phyloP scores from a whole-genome alignment of 35 echinoderm and acorn worm species.

The Patiria miniata region DNA sequence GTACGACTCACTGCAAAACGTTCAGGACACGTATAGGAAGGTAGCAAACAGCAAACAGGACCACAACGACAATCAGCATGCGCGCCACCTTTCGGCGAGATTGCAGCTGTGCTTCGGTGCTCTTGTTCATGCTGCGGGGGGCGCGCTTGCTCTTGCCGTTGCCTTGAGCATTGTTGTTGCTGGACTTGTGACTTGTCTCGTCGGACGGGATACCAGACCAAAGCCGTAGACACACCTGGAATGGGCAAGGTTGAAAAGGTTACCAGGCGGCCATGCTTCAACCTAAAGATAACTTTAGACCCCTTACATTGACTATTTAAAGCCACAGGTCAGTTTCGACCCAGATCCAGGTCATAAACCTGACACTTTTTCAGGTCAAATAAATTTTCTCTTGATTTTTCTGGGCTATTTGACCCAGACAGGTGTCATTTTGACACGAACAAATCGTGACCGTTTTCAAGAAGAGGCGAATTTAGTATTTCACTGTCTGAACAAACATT shows the following conservation, averaged over 20 bases:
- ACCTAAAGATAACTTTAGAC: constrained; percentile 20
- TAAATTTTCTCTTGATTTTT: no score
- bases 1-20: constrained; percentile 56
- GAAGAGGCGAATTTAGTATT: no score
- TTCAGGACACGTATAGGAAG: constrained; percentile 72
- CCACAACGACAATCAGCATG: constrained; percentile 93
- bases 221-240: constrained; percentile 63
- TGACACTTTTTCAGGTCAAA: no score
- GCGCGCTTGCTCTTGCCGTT: constrained; percentile 15
- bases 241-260: neutral
- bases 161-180: neutral
- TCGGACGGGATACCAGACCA: constrained; percentile 95
- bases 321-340: no score
- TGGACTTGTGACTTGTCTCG: constrained; percentile 40
- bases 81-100: constrained; percentile 85
- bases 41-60: constrained; percentile 82
- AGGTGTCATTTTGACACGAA: no score
- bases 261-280: no score
- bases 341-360: no score
- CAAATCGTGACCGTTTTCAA: no score
- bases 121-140: constrained; percentile 51
- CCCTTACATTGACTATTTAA: no score
- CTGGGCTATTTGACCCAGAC: no score
- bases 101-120: constrained; percentile 63
- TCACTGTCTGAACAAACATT: no score